A percentile compares a stretch with the other conserved stretches of the same genome.
These are phyloP conservation scores for Euura lappo DNA, from an alignment of 1,140 invertebrate genomes.

Conservation along the genomic window DNA sequence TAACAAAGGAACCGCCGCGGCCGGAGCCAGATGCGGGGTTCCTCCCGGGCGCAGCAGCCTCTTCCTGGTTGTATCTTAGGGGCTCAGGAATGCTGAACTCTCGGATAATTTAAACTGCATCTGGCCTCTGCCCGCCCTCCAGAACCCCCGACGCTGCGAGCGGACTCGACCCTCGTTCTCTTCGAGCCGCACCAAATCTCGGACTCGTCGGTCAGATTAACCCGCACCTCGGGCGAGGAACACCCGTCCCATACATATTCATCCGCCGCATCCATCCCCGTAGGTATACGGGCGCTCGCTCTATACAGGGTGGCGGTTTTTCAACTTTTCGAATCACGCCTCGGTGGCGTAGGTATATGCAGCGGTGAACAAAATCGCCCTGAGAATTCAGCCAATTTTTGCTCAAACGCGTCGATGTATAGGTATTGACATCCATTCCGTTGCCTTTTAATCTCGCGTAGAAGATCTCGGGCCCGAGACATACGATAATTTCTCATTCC, in stretches of 20 bases:
- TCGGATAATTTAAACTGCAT: constrained; percentile 1
- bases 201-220: background rate
- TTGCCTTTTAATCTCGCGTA: background rate
- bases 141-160: background rate
- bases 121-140: background rate
- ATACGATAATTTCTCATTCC: background rate
- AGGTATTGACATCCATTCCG: background rate
- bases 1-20: background rate
- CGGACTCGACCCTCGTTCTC: too few relatives aligned
- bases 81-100: constrained; percentile 1
- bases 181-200: too few relatives aligned
- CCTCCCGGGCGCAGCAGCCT: background rate
- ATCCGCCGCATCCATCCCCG: background rate
- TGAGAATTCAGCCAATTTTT: background rate
- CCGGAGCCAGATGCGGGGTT: constrained; percentile 1
- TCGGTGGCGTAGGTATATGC: background rate
- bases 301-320: background rate
- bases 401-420: background rate
- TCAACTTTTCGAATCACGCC: too few relatives aligned
- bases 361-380: background rate
- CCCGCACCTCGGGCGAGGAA: background rate
- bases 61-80: background rate
- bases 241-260: background rate
- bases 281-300: background rate
- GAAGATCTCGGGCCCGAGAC: background rate